A percentile compares a stretch with the other conserved stretches of the same genome.
These are phyloP conservation scores for Aplodontia rufa DNA, from an alignment of 2,113 vertebrate genomes.

Conservation along the genomic window DNA sequence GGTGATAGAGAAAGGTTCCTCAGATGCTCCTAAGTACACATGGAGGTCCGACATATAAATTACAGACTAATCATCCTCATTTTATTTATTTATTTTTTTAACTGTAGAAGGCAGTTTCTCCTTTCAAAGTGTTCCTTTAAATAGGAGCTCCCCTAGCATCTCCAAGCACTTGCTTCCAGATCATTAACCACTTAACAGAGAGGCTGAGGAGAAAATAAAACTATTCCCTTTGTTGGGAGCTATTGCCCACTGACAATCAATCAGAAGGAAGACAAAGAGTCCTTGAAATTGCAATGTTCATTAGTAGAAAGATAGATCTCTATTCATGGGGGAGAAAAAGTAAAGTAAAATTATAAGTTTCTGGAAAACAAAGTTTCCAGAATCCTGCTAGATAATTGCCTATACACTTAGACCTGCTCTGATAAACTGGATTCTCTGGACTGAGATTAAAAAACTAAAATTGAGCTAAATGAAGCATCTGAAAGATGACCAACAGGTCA, in stretches of 20 bases:
- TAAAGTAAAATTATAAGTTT: neutral
- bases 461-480: neutral
- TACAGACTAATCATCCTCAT: neutral
- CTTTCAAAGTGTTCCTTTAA: conserved; percentile 48
- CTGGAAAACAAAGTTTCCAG: conserved; percentile 19
- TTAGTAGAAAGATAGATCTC: neutral
- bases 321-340: neutral
- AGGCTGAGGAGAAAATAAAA: conserved; percentile 41
- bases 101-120: neutral
- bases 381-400: neutral
- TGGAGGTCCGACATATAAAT: neutral
- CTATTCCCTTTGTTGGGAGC: conserved; percentile 21
- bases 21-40: neutral
- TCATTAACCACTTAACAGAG: conserved; percentile 64
- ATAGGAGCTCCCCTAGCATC: conserved; percentile 6
- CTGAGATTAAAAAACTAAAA: neutral
- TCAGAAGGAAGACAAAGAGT: conserved; percentile 50
- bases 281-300: neutral
- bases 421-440: neutral
- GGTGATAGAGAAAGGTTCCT: neutral
- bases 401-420: neutral
- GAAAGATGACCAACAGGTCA: neutral
- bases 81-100: too few species aligned
- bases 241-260: conserved; percentile 31
- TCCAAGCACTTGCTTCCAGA: conserved; percentile 56